Base-by-base conservation (phyloP, 2,888 invertebrate genomes). In the Caenorhabditis angaria region DNA sequence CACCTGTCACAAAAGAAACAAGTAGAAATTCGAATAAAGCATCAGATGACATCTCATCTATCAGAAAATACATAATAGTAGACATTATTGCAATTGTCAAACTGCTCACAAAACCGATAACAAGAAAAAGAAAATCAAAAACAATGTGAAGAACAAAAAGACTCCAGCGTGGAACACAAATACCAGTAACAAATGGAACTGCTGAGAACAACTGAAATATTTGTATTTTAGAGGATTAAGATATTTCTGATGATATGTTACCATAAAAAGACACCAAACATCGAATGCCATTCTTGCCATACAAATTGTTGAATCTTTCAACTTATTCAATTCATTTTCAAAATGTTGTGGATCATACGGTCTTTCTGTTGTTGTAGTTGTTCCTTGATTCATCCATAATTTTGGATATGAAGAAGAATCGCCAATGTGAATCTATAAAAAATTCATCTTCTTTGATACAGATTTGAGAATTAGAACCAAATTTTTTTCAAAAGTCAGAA, bases 141-240 rank as follows among this genome's bases (percentile, higher is more conserved):
- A 78, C 74, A 20, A 78, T 69, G 41, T 78, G 78, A 14, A 70
- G 56, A 1, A 78, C 69, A 58, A 78, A 78, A 5, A 78, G 65
- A 35, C 70, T 74, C 63, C 74, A 65, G 1, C 64, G 50, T 0
- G 76, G 74, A 0, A 72, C 60, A 59, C 76, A 78, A 22, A 76
- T 65, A 18, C 76, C 76, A 48, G 71, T 60, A n/a, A 76, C 25
- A 32, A 68, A 76, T 12, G 76, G 76, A 4, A 78, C 54, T 0
- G 70, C 47, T 24, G 73, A 73, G 47, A 78, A 65, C 20, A 75
- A 64, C 69, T 77, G 65, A 14, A 76, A 63, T 41, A 57, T 25
- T 28, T 20, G n/a, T n/a, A 25, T 22, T 10, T 28, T n/a, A n/a
- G 29, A 25, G 20, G 2, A 4, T 29, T 12, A 29, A 25, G 0